Conservation (phyloP, 1,140 invertebrate species). For the Rhynchophorus ferrugineus region DNA sequence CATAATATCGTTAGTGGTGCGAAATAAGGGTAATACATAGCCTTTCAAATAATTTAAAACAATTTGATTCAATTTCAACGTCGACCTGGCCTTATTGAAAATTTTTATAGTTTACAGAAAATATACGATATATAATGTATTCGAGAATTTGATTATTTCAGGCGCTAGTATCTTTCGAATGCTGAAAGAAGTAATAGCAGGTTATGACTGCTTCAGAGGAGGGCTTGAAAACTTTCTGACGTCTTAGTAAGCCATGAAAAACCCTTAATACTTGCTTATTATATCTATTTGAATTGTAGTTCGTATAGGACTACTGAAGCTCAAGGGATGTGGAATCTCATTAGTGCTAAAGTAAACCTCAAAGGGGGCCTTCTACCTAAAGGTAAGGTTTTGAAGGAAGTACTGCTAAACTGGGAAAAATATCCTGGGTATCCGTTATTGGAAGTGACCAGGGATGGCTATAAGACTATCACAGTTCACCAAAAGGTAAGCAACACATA, state of each 20-base stretch:
- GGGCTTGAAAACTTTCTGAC: neutral
- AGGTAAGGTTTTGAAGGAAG: constrained; percentile 37
- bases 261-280: neutral
- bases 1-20: too few species aligned
- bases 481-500: constrained; percentile 18
- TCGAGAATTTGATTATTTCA: neutral
- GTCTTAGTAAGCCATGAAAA: neutral
- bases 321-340: constrained; percentile 19
- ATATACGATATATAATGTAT: too few species aligned
- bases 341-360: constrained; percentile 22
- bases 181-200: constrained; percentile 1
- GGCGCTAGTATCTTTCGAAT: neutral
- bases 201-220: neutral
- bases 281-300: too few species aligned
- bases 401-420: constrained; percentile 55
- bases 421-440: constrained; percentile 55
- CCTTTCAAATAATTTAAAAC: too few species aligned
- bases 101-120: too few species aligned
- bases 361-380: neutral
- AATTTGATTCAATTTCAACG: too few species aligned
- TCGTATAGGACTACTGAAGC: constrained; percentile 16
- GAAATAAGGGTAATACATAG: too few species aligned
- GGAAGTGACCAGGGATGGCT: constrained; percentile 12
- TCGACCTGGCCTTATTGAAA: too few species aligned
- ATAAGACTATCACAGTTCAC: constrained; percentile 14